A percentile compares a stretch with the other conserved stretches of the same genome.
Evolutionary conservation across 2,888 invertebrate genomes (phyloP).

Genomic region (Polymixis flavicincta): DNA sequence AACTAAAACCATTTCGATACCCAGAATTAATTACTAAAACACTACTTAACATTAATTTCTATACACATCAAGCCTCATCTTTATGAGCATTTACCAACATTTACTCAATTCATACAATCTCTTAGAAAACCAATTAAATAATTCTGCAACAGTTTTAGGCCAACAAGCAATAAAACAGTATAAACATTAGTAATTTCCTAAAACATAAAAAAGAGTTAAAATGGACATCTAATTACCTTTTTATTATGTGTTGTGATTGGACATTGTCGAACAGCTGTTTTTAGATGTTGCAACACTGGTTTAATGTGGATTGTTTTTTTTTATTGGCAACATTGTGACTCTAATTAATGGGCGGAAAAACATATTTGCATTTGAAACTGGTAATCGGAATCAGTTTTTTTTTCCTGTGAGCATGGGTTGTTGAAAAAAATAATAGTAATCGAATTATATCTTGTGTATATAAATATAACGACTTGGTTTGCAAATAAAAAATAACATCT

Average conservation of each 20-base stretch:
- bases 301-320: conserved; percentile 64
- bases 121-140: conserved; percentile 26
- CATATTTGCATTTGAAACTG: conserved; percentile 25
- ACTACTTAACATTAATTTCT: conserved; percentile 15
- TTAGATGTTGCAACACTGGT: conserved; percentile 63
- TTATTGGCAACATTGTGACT: conserved; percentile 35
- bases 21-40: conserved; percentile 38
- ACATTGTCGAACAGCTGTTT: conserved; percentile 76
- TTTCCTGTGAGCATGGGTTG: neutral
- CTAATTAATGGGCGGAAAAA: conserved; percentile 19
- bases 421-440: neutral
- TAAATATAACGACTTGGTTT: neutral
- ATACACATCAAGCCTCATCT: conserved; percentile 23
- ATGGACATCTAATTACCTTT: conserved; percentile 73
- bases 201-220: conserved; percentile 59
- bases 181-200: conserved; percentile 58
- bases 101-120: conserved; percentile 6
- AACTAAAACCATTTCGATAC: conserved; percentile 24
- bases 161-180: conserved; percentile 14
- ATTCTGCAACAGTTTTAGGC: conserved; percentile 28
- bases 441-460: neutral
- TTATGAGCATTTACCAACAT: conserved; percentile 18
- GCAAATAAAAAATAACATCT: neutral
- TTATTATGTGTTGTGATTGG: conserved; percentile 74
- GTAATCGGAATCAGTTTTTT: conserved; percentile 2